Conservation (phyloP, 2,888 invertebrate species). For the Drosophila prostipennis region DNA sequence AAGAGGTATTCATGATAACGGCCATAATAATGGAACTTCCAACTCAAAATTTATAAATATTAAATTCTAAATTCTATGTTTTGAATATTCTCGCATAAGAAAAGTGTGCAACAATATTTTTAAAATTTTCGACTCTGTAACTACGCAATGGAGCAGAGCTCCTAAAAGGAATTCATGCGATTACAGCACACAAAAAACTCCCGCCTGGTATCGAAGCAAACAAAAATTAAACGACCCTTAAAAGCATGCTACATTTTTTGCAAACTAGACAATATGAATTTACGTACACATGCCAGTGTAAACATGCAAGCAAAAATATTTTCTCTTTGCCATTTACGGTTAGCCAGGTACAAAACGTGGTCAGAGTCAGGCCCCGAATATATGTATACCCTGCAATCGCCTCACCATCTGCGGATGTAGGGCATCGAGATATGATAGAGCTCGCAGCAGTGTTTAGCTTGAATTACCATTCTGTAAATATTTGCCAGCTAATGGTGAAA, state of each 20-base stretch:
- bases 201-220: constrained; percentile 15
- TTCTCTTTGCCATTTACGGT: constrained; percentile 22
- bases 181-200: background rate
- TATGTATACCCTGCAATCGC: constrained; percentile 8
- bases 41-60: no score
- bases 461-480: constrained; percentile 52
- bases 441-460: constrained; percentile 6
- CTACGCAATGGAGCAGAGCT: background rate
- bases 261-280: constrained; percentile 39
- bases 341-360: constrained; percentile 17
- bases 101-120: background rate
- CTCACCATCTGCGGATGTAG: constrained; percentile 1
- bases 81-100: background rate
- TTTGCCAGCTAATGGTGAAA: constrained; percentile 36
- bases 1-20: no score
- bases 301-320: constrained; percentile 21
- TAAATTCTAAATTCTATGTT: background rate
- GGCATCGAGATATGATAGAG: constrained; percentile 2
- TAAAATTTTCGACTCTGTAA: background rate
- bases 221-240: constrained; percentile 28
- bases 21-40: no score
- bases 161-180: constrained; percentile 13
- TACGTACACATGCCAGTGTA: constrained; percentile 27
- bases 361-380: background rate
- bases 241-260: constrained; percentile 31